These are phyloP conservation scores for Ceramica pisi DNA, from an alignment of 2,888 invertebrate species.

Conservation along the genomic window DNA sequence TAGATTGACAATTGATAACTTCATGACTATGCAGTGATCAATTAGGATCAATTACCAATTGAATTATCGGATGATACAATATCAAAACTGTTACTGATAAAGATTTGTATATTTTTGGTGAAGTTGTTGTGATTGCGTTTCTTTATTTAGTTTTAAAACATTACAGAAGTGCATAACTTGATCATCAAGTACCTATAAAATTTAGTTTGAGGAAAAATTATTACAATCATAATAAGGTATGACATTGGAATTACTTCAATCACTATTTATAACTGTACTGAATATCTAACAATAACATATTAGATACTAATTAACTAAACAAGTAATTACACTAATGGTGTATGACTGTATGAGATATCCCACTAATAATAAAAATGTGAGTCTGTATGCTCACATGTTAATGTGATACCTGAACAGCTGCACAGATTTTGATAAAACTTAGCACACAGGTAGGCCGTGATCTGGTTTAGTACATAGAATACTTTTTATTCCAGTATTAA, in stretches of 20 bases:
- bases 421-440: not conserved
- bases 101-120: not conserved
- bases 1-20: slow-evolving; percentile 44
- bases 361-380: not conserved
- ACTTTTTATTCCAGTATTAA: not conserved
- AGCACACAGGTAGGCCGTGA: not conserved
- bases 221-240: not conserved
- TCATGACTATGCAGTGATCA: slow-evolving; percentile 50
- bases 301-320: not conserved
- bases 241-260: not conserved
- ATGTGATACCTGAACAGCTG: not conserved
- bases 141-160: not conserved
- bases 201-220: slow-evolving; percentile 4
- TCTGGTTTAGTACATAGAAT: not conserved
- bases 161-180: not conserved
- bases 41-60: slow-evolving; percentile 65
- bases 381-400: not conserved
- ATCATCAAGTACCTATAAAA: not conserved
- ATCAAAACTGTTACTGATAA: slow-evolving; percentile 25
- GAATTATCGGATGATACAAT: slow-evolving; percentile 26
- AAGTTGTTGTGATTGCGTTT: slow-evolving; percentile 7
- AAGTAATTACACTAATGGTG: too few species aligned
- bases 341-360: too few species aligned
- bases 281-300: not conserved
- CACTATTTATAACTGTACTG: not conserved